Evolutionary conservation across 2,888 invertebrate genomes (phyloP), one percentile per base, ranked within the genome.

Genomic region (Nephrotoma appendiculata): DNA sequence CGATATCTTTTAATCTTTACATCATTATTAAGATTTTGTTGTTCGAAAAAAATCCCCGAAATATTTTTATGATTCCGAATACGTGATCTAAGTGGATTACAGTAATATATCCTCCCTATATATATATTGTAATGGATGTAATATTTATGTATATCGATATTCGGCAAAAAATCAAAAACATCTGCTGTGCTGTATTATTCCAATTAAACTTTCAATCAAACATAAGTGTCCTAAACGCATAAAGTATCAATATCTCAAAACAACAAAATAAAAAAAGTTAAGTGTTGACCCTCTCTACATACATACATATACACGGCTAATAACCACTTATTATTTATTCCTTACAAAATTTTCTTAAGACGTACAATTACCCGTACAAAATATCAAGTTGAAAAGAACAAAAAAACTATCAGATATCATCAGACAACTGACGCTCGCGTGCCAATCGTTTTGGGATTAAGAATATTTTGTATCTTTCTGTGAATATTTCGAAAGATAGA

Each of bases 361-460:
- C 71, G 31, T 71, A 31, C 71, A 71, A 71, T 71, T 71, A 71
- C 71, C 71, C 31, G 31, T 31, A 31, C 31, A 42, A 84, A 19
- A 43, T n/a, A 42, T 12, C n/a, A 42, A 84, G 15, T 84, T 7
- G 42, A 41, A 83, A 83, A 31, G 31, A 31, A 31, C 31, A 41
- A 84, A 9, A 42, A 84, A 84, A 84, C 42, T 84, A 84, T 84
- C 84, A 43, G 42, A 84, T 85, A 45, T 44, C 85, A 44, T 85
- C 85, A 85, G 44, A 85, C 85, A 85, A 44, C 85, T 85, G 85
- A 85, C 85, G 85, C 44, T 85, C 85, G 85, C 85, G 85, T 85
- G 85, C 85, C 85, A 85, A 84, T 84, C 31, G 11, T 31, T 31
- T 71, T 71, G 9, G 71, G 71, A 71, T 71, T 31, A 71, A 71